Conservation (phyloP, 2,888 invertebrate species). For the Silvanus unidentatus region DNA sequence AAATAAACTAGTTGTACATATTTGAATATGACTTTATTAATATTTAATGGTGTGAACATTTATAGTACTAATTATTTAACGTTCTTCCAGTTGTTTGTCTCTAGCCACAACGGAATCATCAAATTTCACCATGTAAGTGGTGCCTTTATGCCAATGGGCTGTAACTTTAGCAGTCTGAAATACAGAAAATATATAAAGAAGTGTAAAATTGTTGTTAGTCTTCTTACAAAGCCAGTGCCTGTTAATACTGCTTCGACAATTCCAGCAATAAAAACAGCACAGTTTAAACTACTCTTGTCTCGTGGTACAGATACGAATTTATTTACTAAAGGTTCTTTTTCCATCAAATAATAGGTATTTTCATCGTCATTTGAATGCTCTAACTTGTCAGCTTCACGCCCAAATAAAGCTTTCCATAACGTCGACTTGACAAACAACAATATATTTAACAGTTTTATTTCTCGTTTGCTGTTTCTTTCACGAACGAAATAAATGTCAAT, state of each 20-base stretch:
- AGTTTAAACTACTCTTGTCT: conserved; percentile 95
- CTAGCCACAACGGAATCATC: conserved; percentile 86
- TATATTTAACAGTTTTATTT: conserved; percentile 91
- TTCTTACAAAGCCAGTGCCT: conserved; percentile 92
- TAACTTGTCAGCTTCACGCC: conserved; percentile 96
- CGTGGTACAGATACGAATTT: conserved; percentile 96
- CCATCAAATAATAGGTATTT: conserved; percentile 95
- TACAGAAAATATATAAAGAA: background rate
- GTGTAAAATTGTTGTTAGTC: background rate
- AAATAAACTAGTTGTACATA: background rate
- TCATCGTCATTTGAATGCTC: conserved; percentile 99
- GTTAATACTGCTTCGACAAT: conserved; percentile 94
- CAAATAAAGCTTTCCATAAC: conserved; percentile 96
- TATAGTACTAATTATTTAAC: conserved; percentile 51
- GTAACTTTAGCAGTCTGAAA: conserved; percentile 92
- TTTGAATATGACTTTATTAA: conserved; percentile 2
- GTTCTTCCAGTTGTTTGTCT: conserved; percentile 87
- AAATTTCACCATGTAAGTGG: conserved; percentile 98
- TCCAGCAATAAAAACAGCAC: conserved; percentile 97
- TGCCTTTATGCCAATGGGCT: conserved; percentile 99
- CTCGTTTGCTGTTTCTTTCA: conserved; percentile 89
- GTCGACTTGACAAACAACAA: conserved; percentile 92
- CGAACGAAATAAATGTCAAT: conserved; percentile 91
- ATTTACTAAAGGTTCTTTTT: conserved; percentile 94
- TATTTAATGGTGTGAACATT: conserved; percentile 1